phyloP scores from a whole-genome alignment of 2,797 vertebrate genomes.

The Benthosema pterotum region DNA sequence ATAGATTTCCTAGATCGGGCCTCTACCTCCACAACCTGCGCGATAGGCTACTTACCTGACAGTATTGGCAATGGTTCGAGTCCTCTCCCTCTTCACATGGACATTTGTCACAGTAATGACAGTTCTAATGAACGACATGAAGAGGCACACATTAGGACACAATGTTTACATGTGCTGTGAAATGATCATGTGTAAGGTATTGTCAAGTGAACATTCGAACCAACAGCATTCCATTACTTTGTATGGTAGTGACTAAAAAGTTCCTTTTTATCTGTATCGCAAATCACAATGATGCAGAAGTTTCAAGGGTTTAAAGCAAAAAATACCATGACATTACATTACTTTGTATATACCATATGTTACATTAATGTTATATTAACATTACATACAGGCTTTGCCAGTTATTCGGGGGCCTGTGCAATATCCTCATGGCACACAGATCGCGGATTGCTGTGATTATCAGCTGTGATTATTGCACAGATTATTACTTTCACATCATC shows the following conservation, averaged over 20 bases:
- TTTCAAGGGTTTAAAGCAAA: too few relatives aligned
- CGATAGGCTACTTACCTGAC: slow-evolving; percentile 74
- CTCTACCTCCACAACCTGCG: neutral
- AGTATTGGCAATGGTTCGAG: slow-evolving; percentile 80
- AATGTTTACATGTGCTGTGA: neutral
- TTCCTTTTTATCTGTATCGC: too few relatives aligned
- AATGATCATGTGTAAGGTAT: neutral
- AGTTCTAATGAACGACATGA: slow-evolving; percentile 64
- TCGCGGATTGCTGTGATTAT: too few relatives aligned
- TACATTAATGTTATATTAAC: neutral
- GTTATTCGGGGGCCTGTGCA: too few relatives aligned
- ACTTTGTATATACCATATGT: neutral
- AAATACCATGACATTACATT: too few relatives aligned
- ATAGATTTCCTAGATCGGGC: too few relatives aligned
- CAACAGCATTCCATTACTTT: too few relatives aligned
- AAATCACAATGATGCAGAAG: too few relatives aligned
- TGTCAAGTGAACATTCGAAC: too few relatives aligned
- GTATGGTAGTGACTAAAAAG: too few relatives aligned
- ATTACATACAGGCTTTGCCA: neutral
- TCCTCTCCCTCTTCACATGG: slow-evolving; percentile 75
- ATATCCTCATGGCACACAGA: too few relatives aligned
- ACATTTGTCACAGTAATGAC: slow-evolving; percentile 68
- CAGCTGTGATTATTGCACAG: neutral
- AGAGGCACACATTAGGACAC: neutral
- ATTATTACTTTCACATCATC: neutral